Base-by-base conservation (phyloP, 35 echinoderm and acorn worm species). In the Chiridota heheva region DNA sequence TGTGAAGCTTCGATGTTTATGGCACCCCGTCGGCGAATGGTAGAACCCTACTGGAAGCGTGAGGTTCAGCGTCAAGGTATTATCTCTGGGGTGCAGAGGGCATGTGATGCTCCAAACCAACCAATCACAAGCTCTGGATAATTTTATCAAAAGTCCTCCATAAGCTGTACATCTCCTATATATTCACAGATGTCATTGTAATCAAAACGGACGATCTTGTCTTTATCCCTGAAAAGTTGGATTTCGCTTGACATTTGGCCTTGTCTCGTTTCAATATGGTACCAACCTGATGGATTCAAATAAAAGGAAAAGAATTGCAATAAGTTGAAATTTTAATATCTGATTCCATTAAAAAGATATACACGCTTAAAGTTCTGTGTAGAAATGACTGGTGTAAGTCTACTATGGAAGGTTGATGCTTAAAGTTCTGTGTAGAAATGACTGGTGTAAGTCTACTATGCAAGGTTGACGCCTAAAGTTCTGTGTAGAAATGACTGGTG, bases 131-230 rank as follows among this genome's bases (percentile, higher is more conserved):
- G n/a, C n/a, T n/a, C n/a, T n/a, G n/a, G n/a, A n/a, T n/a, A n/a
- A 10, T 4, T 4, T 34, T 4, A 29, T 49, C 46, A 77, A 17
- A 77, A 91, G 63, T 96, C 93, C 36, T 87, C 87, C 41, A 82
- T 73, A n/a, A 71, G 51, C 3, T 96, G 93, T 58, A 91, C 84
- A 81, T 96, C 80, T 55, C 93, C 93, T 48, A 76, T 88, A 84
- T 91, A 96, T 84, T 96, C 83, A 80, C 93, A 96, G 33, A 96
- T 96, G 35, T 48, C 53, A 56, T 96, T 80, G 75, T 91, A 96
- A 13, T 86, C 71, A 33, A 87, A 58, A 78, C 57, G 78, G 2
- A 87, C 20, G 46, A 96, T 96, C 58, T 78, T 28, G 2, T 91
- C 78, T 40, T 80, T 79, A 25, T 96, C 88, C 42, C 83, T 56